Evolutionary conservation across 1,140 invertebrate genomes (phyloP).

Genomic region (Drosophila aff.): DNA sequence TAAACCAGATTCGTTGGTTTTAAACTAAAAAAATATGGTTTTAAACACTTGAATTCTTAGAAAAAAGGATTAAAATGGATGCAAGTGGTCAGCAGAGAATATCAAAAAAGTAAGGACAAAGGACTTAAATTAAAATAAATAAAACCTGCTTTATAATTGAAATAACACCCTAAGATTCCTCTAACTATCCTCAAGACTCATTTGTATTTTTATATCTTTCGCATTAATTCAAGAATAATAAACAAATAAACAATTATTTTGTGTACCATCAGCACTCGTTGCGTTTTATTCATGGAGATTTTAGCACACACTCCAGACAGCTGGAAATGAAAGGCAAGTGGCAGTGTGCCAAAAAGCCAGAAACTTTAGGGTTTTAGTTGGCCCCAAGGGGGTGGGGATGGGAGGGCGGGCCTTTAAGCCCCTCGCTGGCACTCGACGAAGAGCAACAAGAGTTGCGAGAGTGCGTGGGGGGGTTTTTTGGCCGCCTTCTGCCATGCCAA

Average conservation of each 20-base stretch:
- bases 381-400: neutral
- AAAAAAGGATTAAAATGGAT: too few species aligned
- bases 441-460: constrained; percentile 61
- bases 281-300: constrained; percentile 45
- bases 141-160: neutral
- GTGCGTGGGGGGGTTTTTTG: constrained; percentile 28
- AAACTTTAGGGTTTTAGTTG: constrained; percentile 45
- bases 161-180: neutral
- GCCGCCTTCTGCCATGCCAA: constrained; percentile 61
- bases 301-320: constrained; percentile 50
- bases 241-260: constrained; percentile 52
- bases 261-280: constrained; percentile 1
- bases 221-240: constrained; percentile 12
- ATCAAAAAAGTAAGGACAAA: neutral
- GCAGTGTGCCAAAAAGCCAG: constrained; percentile 62
- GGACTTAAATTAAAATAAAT: too few species aligned
- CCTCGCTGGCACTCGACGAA: constrained; percentile 19
- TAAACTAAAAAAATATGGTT: too few species aligned
- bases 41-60: too few species aligned
- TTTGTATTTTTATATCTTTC: neutral
- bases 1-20: too few species aligned
- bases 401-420: neutral
- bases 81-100: too few species aligned
- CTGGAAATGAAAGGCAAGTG: constrained; percentile 72
- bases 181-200: neutral